These are phyloP conservation scores for Meandrusa payeni DNA, from an alignment of 2,888 invertebrate genomes.

Conservation along the genomic window DNA sequence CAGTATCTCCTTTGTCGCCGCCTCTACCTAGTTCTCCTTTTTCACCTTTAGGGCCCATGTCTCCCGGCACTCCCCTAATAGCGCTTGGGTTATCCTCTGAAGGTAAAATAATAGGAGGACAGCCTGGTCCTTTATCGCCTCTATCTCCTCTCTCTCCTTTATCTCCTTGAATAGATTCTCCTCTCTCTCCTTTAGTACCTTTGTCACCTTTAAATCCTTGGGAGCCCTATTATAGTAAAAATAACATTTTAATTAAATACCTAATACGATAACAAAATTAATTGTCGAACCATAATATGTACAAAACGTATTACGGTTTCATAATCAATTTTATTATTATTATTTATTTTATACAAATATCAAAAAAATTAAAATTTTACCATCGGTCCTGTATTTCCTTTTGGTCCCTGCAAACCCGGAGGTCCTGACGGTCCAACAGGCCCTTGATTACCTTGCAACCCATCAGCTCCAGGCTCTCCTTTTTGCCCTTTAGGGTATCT, in stretches of 20 bases:
- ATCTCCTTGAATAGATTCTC: conserved; percentile 72
- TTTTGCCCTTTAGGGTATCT: conserved; percentile 89
- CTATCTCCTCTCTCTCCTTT: conserved; percentile 83
- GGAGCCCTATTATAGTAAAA: conserved; percentile 76
- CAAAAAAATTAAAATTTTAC: conserved; percentile 53
- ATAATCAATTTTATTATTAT: too few species aligned
- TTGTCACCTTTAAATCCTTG: conserved; percentile 85
- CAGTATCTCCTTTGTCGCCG: conserved; percentile 87
- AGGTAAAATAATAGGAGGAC: conserved; percentile 43
- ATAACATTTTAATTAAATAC: background rate
- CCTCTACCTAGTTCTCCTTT: conserved; percentile 80
- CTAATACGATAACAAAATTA: too few species aligned
- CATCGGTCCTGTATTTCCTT: conserved; percentile 82
- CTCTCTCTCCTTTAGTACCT: conserved; percentile 84
- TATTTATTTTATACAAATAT: too few species aligned
- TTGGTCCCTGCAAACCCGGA: conserved; percentile 79
- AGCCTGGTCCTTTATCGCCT: conserved; percentile 75
- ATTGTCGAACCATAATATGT: too few species aligned
- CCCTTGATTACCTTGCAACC: conserved; percentile 84
- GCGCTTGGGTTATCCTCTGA: conserved; percentile 60
- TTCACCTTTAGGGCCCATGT: conserved; percentile 82
- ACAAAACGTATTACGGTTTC: too few species aligned
- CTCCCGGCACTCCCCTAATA: conserved; percentile 65
- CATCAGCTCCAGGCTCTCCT: conserved; percentile 90
- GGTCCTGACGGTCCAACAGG: conserved; percentile 83